Conservation (phyloP, 2,888 invertebrate genomes). For the Amiota communis region DNA sequence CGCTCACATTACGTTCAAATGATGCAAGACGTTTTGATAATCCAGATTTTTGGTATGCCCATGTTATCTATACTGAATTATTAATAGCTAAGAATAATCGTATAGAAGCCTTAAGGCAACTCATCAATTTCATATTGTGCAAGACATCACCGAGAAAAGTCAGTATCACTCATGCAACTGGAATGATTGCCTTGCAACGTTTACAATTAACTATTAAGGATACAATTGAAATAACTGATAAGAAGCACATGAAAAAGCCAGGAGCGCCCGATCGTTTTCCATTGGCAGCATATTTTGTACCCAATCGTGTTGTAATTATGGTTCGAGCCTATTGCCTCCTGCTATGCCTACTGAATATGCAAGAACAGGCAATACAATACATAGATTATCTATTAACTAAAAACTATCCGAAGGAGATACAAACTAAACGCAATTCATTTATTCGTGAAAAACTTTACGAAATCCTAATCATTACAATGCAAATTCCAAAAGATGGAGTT, state of each 20-base stretch:
- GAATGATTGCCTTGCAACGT: conserved; percentile 36
- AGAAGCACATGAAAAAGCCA: background rate
- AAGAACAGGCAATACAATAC: conserved; percentile 54
- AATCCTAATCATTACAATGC: conserved; percentile 65
- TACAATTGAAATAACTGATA: background rate
- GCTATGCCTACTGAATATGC: conserved; percentile 52
- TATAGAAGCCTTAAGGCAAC: conserved; percentile 38
- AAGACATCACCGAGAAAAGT: too few relatives aligned
- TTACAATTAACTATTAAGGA: conserved; percentile 7
- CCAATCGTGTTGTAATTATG: conserved; percentile 59
- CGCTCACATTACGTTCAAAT: conserved; percentile 61
- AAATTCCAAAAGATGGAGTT: conserved; percentile 43
- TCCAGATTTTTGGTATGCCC: conserved; percentile 60
- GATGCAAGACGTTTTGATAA: conserved; percentile 33
- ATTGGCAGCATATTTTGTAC: conserved; percentile 65
- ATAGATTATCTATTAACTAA: conserved; percentile 51
- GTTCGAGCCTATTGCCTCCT: conserved; percentile 59
- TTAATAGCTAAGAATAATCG: conserved; percentile 49
- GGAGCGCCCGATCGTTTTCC: conserved; percentile 47
- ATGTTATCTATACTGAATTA: conserved; percentile 62
- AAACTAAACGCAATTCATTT: conserved; percentile 25
- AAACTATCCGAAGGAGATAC: background rate
- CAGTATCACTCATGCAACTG: background rate
- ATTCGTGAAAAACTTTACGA: conserved; percentile 74
- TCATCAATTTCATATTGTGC: too few relatives aligned